A percentile compares a stretch with the other conserved stretches of the same genome.
Conservation (phyloP, 2,888 invertebrate genomes). For the Griposia aprilina region DNA sequence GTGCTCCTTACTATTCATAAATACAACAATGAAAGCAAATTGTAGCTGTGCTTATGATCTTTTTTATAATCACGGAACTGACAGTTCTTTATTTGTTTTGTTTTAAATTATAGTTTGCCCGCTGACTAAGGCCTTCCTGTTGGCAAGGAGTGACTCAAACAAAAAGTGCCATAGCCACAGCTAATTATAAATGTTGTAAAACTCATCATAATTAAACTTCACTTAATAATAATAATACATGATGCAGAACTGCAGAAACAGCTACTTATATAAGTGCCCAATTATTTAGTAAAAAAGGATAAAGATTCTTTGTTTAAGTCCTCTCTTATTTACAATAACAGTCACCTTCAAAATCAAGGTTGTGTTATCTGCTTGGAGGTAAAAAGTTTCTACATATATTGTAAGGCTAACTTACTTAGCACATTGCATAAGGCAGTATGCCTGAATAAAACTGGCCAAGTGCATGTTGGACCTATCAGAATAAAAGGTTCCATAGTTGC, state of each 20-base stretch:
- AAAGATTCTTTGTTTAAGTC: slow-evolving; percentile 19
- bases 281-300: slow-evolving; percentile 24
- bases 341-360: slow-evolving; percentile 68
- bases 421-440: slow-evolving; percentile 2
- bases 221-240: background rate
- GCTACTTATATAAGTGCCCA: background rate
- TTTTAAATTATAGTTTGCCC: no score
- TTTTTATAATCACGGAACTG: background rate
- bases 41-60: background rate
- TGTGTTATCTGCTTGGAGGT: slow-evolving; percentile 50
- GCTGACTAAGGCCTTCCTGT: background rate
- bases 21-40: background rate
- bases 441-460: background rate
- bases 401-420: slow-evolving; percentile 36
- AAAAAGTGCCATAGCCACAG: no score
- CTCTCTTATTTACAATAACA: background rate
- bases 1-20: background rate
- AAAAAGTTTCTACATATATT: slow-evolving; percentile 20
- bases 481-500: no score
- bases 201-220: background rate
- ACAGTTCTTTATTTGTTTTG: background rate
- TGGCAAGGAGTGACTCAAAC: background rate
- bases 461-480: no score
- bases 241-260: slow-evolving; percentile 8
- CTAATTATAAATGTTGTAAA: background rate